Percentiles rank a stretch among this genome's conserved stretches.
Evolutionary conservation across 1,140 invertebrate genomes (phyloP).

Genomic region (Eumeta japonica): DNA sequence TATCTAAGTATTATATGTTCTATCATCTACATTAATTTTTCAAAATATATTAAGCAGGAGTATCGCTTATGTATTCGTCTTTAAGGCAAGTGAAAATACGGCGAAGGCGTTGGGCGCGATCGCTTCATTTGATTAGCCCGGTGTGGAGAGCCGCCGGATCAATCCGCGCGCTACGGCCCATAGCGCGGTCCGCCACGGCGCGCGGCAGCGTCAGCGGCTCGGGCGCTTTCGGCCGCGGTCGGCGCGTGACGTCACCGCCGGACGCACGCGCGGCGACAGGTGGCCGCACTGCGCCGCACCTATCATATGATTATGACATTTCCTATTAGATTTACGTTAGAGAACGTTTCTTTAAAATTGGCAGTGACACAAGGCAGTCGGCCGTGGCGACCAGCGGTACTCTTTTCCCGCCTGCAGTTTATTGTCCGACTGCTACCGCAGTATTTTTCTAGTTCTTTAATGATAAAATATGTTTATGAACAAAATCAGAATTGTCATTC

Average conservation of each 20-base stretch:
- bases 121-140: slow-evolving; percentile 25
- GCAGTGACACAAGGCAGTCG: slow-evolving; percentile 15
- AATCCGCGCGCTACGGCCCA: slow-evolving; percentile 26
- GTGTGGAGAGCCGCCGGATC: slow-evolving; percentile 29
- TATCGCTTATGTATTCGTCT: no score
- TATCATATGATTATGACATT: slow-evolving; percentile 55
- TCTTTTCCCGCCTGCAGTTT: neutral
- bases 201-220: slow-evolving; percentile 13
- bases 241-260: slow-evolving; percentile 29
- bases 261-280: slow-evolving; percentile 52
- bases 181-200: neutral
- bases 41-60: no score
- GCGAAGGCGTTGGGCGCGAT: no score
- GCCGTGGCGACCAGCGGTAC: neutral
- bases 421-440: neutral
- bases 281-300: slow-evolving; percentile 47
- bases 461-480: neutral
- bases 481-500: neutral
- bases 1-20: no score
- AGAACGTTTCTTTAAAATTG: slow-evolving; percentile 27
- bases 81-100: no score
- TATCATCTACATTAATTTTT: no score
- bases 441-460: neutral
- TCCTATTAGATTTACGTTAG: slow-evolving; percentile 33
- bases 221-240: slow-evolving; percentile 22